phyloP scores from a whole-genome alignment of 2,888 invertebrate species.

The Temnothorax unifasciatus region DNA sequence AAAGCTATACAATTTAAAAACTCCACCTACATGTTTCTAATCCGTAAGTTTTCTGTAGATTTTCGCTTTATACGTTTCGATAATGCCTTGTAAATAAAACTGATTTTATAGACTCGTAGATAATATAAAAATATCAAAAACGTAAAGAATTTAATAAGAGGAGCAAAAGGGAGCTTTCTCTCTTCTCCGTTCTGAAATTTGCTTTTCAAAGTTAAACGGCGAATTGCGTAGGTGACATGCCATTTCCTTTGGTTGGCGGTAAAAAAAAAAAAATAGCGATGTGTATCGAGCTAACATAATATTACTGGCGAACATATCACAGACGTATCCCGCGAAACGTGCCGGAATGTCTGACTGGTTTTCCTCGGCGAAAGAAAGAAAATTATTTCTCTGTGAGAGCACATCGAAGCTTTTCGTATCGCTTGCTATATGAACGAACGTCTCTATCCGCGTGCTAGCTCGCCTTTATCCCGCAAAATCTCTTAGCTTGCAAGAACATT shows the following conservation, averaged over 20 bases:
- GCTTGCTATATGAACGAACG: conserved; percentile 29
- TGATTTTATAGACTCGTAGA: background rate
- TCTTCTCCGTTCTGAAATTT: background rate
- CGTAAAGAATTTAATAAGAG: conserved; percentile 19
- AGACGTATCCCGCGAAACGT: conserved; percentile 11
- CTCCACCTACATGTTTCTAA: background rate
- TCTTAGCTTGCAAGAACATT: conserved; percentile 56
- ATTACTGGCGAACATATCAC: conserved; percentile 25
- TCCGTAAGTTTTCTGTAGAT: background rate
- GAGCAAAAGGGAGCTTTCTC: background rate
- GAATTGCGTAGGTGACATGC: background rate
- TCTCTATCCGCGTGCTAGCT: conserved; percentile 20
- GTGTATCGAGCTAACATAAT: conserved; percentile 24
- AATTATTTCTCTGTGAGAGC: conserved; percentile 34
- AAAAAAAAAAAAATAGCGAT: background rate
- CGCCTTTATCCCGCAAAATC: conserved; percentile 44
- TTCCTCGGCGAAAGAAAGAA: conserved; percentile 26
- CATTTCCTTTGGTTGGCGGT: background rate
- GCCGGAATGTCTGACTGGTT: conserved; percentile 28
- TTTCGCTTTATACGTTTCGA: background rate
- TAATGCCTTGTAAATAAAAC: background rate
- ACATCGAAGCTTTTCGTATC: conserved; percentile 10
- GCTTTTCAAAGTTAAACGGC: background rate
- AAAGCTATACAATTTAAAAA: conserved; percentile 7
- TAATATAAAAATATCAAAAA: background rate